Base-by-base conservation (phyloP, 2,888 invertebrate genomes). In the Seira ritae region DNA sequence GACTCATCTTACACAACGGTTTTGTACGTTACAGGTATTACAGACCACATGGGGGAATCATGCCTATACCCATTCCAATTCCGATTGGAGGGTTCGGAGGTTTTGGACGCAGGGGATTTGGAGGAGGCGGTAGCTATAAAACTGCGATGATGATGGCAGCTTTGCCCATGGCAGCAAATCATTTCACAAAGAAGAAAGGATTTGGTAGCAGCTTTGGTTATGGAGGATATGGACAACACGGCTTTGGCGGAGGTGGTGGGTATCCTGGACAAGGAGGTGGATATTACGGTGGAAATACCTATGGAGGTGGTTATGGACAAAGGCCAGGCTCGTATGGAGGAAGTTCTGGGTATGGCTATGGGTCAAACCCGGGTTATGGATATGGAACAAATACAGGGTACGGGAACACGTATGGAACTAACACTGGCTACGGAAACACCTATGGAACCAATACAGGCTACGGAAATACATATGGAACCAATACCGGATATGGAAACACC, bases 71-170 rank as follows among this genome's bases (percentile, higher is more conserved):
- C 10, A 80, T 79, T 60, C 80, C 80, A 15, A 77, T 83, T 60
- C 66, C 60, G 20, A 78, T 83, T 23, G 72, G 68, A 1, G 62
- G 24, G 20, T 31, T 62, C 8, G 70, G 72, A 23, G 78, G 85
- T 3, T 74, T 46, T 60, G 77, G 80, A 15, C 65, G 73, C 1
- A 71, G 73, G 3, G n/a, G 62, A 8, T 22, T 15, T 62, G 72
- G 77, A 6, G 80, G 79, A 12, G 85, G 88, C 0, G 80, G 84
- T n/a, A 83, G 82, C 72, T 86, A 84, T 69, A 88, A 88, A 73
- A 84, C 88, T 1, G 85, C 87, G 0, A 84, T 88, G 86, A 20
- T 88, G 10, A 84, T 88, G 86, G 86, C 86, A 0, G 86, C 88
- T 6, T 79, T 88, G 60, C 88, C 88, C 1, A 66, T 66, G 15